Conservation (phyloP, 1,140 invertebrate species). For the Cotesia typhae region DNA sequence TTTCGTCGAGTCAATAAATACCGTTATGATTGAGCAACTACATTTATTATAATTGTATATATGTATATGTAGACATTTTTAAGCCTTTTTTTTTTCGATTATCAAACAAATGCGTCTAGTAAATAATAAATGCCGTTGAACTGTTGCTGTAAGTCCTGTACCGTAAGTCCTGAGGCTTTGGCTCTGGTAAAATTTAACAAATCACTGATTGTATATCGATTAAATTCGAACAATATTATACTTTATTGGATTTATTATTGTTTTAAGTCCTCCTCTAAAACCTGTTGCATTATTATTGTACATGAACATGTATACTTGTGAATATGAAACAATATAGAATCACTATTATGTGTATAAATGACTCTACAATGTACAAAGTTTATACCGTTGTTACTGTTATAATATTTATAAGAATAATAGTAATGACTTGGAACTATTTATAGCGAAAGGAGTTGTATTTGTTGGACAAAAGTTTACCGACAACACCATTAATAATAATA, state of each 20-base stretch:
- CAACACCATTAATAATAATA: neutral
- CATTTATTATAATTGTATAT: constrained; percentile 13
- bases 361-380: neutral
- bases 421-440: too few species aligned
- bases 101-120: neutral
- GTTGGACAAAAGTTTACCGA: constrained; percentile 2
- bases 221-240: constrained; percentile 16
- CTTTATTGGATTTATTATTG: constrained; percentile 7
- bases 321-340: neutral
- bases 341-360: neutral
- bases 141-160: neutral
- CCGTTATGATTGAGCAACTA: constrained; percentile 41
- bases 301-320: constrained; percentile 21
- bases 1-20: constrained; percentile 39
- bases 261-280: constrained; percentile 10
- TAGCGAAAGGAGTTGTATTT: neutral
- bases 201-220: constrained; percentile 25
- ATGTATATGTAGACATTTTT: constrained; percentile 14
- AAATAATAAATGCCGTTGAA: too few species aligned
- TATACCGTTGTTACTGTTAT: too few species aligned
- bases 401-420: too few species aligned
- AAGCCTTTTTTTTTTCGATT: constrained; percentile 11
- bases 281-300: constrained; percentile 26
- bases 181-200: constrained; percentile 19
- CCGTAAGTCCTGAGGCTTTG: neutral